Evolutionary conservation across 1,140 invertebrate genomes (phyloP), one percentile per base, ranked within the genome.

Genomic region (Metaphire vulgaris): DNA sequence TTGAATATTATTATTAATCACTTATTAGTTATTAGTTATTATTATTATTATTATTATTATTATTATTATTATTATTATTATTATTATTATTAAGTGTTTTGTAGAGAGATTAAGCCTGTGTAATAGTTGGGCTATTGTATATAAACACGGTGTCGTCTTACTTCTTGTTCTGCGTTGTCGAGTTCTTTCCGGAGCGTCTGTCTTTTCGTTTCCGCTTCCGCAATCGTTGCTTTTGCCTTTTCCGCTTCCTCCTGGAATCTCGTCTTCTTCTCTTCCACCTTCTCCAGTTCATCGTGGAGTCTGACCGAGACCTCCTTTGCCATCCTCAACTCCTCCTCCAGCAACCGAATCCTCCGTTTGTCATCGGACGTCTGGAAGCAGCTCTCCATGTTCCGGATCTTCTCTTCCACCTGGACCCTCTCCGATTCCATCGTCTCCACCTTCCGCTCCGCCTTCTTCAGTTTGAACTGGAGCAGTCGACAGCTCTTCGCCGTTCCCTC

Each of bases 381-480:
- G 74, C 78, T 81, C 78, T 86, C 84, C 72, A 87, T 79, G 34
- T 80, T 80, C 72, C 83, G 79, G 29, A 86, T 67, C 77, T 84
- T 82, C 2, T 85, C 84, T 76, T 87, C 85, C 66, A 81, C 83
- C 71, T 82, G 78, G 2, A 85, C 86, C 82, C 94, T 94, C 80
- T 98, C 96, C 41, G 89, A 89, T 83, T 98, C 95, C 29, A 97
- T 85, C 80, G 94, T 91, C 76, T 99, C 96, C 33, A 91, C 89
- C 83, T 91, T 91, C 74, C 96, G 89, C 85, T 99, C 98, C 31
- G 94, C 90, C 89, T 99, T 99, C 80, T 96, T 90, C 72, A 99
- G 87, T 87, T 99, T 99, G 85, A 99, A 99, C 77, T 98, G 98
- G 31, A 99, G 88, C 80, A 99, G 96, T 79, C 97, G 90, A 87